Evolutionary conservation across 2,888 invertebrate genomes (phyloP).

Genomic region (Latheticus oryzae): DNA sequence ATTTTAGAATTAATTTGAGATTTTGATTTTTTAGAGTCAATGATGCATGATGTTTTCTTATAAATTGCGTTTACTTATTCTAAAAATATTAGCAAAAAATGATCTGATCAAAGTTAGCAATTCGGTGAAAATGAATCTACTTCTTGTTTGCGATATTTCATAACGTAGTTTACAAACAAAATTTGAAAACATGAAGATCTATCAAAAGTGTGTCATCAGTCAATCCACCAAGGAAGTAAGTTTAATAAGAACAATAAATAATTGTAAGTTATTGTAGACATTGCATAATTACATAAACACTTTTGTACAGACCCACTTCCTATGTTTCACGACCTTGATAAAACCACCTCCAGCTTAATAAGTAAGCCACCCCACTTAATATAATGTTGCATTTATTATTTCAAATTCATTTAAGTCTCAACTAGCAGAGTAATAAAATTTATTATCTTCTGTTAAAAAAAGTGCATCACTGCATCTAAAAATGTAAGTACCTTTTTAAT

Average conservation of each 20-base stretch:
- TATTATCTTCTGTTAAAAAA: too few species aligned
- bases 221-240: slow-evolving; percentile 42
- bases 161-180: background rate
- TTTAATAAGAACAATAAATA: slow-evolving; percentile 41
- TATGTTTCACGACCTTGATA: slow-evolving; percentile 31
- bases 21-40: too few species aligned
- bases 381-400: slow-evolving; percentile 10
- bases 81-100: too few species aligned
- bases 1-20: too few species aligned
- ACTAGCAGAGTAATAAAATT: too few species aligned
- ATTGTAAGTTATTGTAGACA: slow-evolving; percentile 38
- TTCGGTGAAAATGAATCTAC: too few species aligned
- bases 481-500: too few species aligned
- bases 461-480: too few species aligned
- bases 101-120: too few species aligned
- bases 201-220: slow-evolving; percentile 25
- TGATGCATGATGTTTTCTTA: too few species aligned
- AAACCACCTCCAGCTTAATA: slow-evolving; percentile 20
- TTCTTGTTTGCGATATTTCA: too few species aligned
- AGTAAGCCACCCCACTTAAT: slow-evolving; percentile 26
- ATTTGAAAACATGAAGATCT: background rate
- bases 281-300: slow-evolving; percentile 44
- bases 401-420: slow-evolving; percentile 9
- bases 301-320: slow-evolving; percentile 23
- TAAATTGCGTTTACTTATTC: too few species aligned